Evolutionary conservation across 2,797 vertebrate genomes (phyloP), one percentile per base, ranked within the genome.

Genomic region (Microctenopoma stevenorrisi): DNA sequence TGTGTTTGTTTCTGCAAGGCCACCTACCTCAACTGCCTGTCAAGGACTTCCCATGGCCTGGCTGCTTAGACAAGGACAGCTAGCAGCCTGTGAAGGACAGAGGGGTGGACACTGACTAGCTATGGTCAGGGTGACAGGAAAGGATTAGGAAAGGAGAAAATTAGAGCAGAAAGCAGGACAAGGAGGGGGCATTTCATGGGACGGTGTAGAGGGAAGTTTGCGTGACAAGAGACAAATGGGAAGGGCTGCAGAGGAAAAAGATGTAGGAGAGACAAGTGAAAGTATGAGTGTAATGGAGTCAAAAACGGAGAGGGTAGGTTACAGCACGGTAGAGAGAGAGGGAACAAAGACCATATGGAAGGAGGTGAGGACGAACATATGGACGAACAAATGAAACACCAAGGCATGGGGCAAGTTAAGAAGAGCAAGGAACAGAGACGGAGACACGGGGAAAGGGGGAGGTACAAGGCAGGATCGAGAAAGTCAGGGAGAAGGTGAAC

Each of bases 41-140:
- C 87, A 88, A 30, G 83, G 85, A 58, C 73, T 81, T 73, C 66
- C 84, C 81, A 86, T 88, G 85, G 89, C 58, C 76, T 73, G 67
- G 63, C 52, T 74, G 58, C 80, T 64, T 76, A 60, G 71, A 76
- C 75, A 55, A 81, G 77, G 90, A 72, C 79, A 78, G 74, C 81
- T 76, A 82, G 46, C 67, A 71, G 64, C 54, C 49, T 64, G 74
- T 67, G 87, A 88, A 89, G 88, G 87, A 86, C 83, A 80, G 55
- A 49, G 63, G 67, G 79, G 65, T 72, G 71, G 80, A 83, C 68
- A 56, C 35, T 49, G 61, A 65, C 22, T 59, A 26, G 66, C 61
- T 55, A 28, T 49, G 65, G 48, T 81, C 59, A 64, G 61, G 40
- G 50, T 68, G 26, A 49, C 54, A 73, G 76, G 72, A 83, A 81